A percentile compares a stretch with the other conserved stretches of the same genome.
Conservation (phyloP, 2,797 vertebrate species). For the Microctenopoma lineatum region DNA sequence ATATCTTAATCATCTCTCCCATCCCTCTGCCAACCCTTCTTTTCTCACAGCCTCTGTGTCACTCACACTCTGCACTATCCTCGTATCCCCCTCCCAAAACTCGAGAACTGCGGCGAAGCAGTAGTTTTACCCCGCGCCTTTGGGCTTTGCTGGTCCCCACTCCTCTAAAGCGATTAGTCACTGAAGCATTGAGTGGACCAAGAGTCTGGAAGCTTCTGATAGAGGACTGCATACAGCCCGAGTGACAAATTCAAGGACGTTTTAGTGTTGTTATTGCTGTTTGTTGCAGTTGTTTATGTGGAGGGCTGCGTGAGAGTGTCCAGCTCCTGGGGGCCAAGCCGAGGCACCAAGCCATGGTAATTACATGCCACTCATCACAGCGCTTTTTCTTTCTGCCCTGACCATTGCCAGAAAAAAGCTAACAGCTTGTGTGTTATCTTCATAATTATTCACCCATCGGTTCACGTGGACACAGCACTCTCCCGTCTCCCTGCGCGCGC, state of each 20-base stretch:
- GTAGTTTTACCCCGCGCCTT: constrained; percentile 49
- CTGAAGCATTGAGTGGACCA: constrained; percentile 65
- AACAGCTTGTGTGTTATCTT: constrained; percentile 75
- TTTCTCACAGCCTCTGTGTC: constrained; percentile 63
- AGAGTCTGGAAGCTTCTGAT: constrained; percentile 76
- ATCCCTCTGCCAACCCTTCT: constrained; percentile 59
- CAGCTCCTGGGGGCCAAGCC: constrained; percentile 58
- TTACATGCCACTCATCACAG: constrained; percentile 68
- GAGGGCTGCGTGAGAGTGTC: constrained; percentile 57
- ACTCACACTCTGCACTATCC: constrained; percentile 51
- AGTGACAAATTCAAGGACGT: constrained; percentile 72
- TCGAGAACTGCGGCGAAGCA: constrained; percentile 32
- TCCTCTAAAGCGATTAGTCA: constrained; percentile 75
- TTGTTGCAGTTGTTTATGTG: constrained; percentile 67
- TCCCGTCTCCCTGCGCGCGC: constrained; percentile 48
- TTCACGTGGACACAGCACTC: constrained; percentile 62
- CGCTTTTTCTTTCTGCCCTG: constrained; percentile 49
- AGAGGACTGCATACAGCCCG: constrained; percentile 62
- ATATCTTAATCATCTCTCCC: constrained; percentile 63
- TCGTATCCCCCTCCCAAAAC: constrained; percentile 23
- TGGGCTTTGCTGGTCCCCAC: constrained; percentile 59
- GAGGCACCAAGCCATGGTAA: constrained; percentile 69
- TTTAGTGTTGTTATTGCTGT: constrained; percentile 45
- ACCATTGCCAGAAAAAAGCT: constrained; percentile 57
- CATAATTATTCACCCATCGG: constrained; percentile 71